Conservation (phyloP, 2,113 vertebrate species). For the Pantherophis guttatus region DNA sequence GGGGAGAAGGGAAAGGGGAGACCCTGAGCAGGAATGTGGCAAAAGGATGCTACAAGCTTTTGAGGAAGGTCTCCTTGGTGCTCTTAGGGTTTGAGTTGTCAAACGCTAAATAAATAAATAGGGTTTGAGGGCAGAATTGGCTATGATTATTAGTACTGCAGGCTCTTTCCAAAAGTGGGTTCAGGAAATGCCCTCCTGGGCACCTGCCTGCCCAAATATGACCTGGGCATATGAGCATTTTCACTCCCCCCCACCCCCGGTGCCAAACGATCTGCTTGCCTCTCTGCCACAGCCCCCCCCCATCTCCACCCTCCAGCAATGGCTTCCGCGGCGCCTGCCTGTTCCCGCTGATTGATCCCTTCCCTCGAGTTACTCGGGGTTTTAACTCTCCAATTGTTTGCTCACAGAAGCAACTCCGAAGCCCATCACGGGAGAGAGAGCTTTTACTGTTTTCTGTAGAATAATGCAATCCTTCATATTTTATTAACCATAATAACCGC, state of each 20-base stretch:
- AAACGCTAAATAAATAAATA: neutral
- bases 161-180: neutral
- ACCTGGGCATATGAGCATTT: neutral
- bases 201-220: neutral
- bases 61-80: neutral
- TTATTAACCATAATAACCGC: conserved; percentile 72
- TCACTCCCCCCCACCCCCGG: neutral
- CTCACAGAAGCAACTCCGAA: conserved; percentile 53
- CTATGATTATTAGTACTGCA: neutral
- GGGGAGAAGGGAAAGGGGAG: neutral
- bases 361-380: conserved; percentile 44
- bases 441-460: conserved; percentile 53
- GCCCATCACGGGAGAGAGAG: conserved; percentile 46
- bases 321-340: conserved; percentile 14
- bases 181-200: neutral
- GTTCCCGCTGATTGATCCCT: conserved; percentile 36
- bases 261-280: neutral
- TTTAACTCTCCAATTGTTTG: conserved; percentile 25
- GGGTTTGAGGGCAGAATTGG: neutral
- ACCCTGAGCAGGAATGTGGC: neutral
- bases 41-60: neutral
- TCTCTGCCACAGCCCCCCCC: neutral
- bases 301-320: neutral
- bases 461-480: conserved; percentile 67
- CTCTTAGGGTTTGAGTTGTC: neutral